Evolutionary conservation across 2,113 vertebrate genomes (phyloP).

Genomic region (Rhea pennata): DNA sequence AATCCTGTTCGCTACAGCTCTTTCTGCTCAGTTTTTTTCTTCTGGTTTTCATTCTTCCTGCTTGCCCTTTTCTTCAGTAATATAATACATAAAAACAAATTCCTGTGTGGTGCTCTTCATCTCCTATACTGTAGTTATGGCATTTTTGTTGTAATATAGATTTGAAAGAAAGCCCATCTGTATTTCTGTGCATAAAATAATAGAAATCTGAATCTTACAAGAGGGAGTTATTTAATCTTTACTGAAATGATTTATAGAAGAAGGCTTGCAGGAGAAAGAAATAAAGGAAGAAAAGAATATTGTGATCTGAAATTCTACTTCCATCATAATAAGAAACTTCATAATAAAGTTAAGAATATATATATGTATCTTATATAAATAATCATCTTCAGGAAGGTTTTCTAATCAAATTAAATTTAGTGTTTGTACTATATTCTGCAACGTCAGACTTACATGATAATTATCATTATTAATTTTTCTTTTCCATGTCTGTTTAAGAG

Average conservation of each 20-base stretch:
- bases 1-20: not conserved
- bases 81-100: not conserved
- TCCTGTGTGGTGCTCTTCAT: not conserved
- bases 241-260: not conserved
- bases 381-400: not conserved
- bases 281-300: not conserved
- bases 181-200: conserved; percentile 8
- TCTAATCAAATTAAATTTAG: not conserved
- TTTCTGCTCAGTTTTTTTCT: not conserved
- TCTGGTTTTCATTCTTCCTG: not conserved
- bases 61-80: not conserved
- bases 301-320: not conserved
- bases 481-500: not conserved
- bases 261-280: not conserved
- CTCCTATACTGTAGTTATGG: not conserved
- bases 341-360: not conserved
- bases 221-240: not conserved
- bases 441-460: not conserved
- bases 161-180: not conserved
- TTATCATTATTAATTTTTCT: conserved; percentile 18
- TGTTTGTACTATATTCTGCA: conserved; percentile 6
- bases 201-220: not conserved
- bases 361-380: not conserved
- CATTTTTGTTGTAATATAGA: not conserved
- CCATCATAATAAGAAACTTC: not conserved